Conservation (phyloP, 2,797 vertebrate genomes). For the Sibirionetta formosa region DNA sequence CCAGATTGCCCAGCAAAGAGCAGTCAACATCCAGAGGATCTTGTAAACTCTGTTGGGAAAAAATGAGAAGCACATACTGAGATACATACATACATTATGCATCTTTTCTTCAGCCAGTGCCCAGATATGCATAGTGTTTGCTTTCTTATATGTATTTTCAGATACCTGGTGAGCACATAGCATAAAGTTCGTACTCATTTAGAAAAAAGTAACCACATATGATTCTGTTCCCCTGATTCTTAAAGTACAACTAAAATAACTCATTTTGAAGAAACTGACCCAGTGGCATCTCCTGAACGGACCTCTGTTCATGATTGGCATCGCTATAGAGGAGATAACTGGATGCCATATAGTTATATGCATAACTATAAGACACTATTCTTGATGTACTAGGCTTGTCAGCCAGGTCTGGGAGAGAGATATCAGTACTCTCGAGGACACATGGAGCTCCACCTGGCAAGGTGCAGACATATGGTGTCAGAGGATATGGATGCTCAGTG, state of each 20-base stretch:
- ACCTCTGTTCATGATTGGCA: fast-evolving
- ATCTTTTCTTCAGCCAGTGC: not conserved
- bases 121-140: not conserved
- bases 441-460: slow-evolving; percentile 18
- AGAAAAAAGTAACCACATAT: not conserved
- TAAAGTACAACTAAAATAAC: not conserved
- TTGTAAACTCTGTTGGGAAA: not conserved
- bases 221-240: not conserved
- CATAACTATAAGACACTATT: not conserved
- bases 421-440: not conserved
- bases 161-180: not conserved
- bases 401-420: not conserved
- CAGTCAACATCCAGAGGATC: not conserved
- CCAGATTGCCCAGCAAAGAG: not conserved
- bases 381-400: not conserved
- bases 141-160: not conserved
- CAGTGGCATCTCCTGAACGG: not conserved
- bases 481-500: not conserved
- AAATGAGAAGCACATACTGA: not conserved
- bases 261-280: not conserved
- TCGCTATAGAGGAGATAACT: not conserved
- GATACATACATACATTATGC: not conserved
- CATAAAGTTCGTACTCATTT: not conserved
- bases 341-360: too few species aligned
- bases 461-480: not conserved